These are phyloP conservation scores for Aphodius granarius DNA, from an alignment of 2,888 invertebrate species.

Conservation along the genomic window DNA sequence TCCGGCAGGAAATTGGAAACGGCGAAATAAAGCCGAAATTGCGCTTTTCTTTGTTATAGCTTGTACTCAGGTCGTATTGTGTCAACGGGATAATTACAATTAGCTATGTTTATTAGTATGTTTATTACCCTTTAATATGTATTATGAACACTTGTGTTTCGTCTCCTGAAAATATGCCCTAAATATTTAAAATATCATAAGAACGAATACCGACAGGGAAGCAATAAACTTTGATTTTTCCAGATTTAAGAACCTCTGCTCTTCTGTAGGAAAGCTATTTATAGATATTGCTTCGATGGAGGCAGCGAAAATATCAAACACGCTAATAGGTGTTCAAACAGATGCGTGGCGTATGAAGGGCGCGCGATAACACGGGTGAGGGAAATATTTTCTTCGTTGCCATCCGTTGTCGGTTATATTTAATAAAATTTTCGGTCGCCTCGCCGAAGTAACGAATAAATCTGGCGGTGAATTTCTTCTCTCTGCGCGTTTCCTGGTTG, in stretches of 20 bases:
- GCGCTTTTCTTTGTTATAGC: background rate
- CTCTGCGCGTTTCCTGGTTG: constrained; percentile 37
- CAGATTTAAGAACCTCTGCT: background rate
- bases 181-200: too few species aligned
- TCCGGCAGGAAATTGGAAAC: background rate
- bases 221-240: background rate
- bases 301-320: background rate
- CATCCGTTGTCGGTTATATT: background rate
- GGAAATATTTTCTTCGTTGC: background rate
- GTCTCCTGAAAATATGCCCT: too few species aligned
- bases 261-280: background rate
- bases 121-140: too few species aligned
- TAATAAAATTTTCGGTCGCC: constrained; percentile 9
- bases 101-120: too few species aligned
- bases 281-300: background rate
- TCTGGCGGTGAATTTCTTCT: constrained; percentile 13
- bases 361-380: background rate
- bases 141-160: too few species aligned
- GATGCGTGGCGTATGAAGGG: background rate
- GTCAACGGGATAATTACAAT: background rate
- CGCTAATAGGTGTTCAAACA: background rate
- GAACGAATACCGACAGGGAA: background rate
- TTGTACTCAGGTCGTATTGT: background rate
- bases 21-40: background rate
- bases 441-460: constrained; percentile 9